These are phyloP conservation scores for Scaptomyza tumidula DNA, from an alignment of 2,888 invertebrate species.

Conservation along the genomic window DNA sequence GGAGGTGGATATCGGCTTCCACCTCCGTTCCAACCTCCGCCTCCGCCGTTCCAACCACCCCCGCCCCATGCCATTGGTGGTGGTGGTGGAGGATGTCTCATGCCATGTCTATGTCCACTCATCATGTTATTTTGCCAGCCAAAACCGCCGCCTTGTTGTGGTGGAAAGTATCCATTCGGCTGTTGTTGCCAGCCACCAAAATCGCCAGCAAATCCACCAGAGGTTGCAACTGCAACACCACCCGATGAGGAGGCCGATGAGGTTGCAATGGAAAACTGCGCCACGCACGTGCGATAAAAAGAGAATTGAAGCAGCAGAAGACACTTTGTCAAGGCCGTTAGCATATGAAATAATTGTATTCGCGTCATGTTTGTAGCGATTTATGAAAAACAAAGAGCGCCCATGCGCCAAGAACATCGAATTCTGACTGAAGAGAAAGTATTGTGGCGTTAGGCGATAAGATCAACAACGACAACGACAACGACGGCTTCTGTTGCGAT, in stretches of 20 bases:
- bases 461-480: conserved; percentile 7
- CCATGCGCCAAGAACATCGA: conserved; percentile 46
- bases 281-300: conserved; percentile 19
- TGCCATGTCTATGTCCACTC: conserved; percentile 6
- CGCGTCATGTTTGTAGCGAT: conserved; percentile 43
- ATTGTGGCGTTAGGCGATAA: conserved; percentile 33
- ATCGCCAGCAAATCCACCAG: conserved; percentile 38
- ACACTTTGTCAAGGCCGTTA: conserved; percentile 29
- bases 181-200: conserved; percentile 30
- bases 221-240: conserved; percentile 53
- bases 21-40: conserved; percentile 11
- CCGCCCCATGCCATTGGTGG: conserved; percentile 13
- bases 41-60: conserved; percentile 11
- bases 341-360: conserved; percentile 21
- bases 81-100: conserved; percentile 4
- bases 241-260: conserved; percentile 36
- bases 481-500: neutral
- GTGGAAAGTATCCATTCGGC: conserved; percentile 19
- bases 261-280: conserved; percentile 50
- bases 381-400: conserved; percentile 5
- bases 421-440: conserved; percentile 60
- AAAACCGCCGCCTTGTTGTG: conserved; percentile 2
- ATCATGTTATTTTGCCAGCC: conserved; percentile 6
- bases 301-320: conserved; percentile 4
- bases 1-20: conserved; percentile 1